Evolutionary conservation across 2,888 invertebrate genomes (phyloP).

Genomic region (Yponomeuta evonymella): DNA sequence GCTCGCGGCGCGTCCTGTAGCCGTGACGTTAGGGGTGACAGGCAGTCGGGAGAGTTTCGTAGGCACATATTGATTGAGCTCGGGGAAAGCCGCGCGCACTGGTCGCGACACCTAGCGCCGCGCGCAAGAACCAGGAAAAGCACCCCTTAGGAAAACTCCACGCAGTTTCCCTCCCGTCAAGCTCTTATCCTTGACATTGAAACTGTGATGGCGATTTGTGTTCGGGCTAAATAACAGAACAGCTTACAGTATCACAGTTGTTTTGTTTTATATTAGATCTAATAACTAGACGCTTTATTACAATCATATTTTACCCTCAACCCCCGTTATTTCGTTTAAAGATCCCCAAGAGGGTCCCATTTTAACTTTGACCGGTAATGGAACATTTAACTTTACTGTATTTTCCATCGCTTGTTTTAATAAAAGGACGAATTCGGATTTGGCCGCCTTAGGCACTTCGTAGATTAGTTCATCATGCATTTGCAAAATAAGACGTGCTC

Average conservation of each 20-base stretch:
- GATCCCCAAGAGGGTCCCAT: conserved; percentile 88
- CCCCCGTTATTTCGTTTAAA: not conserved
- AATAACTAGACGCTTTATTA: not conserved
- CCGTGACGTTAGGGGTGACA: conserved; percentile 16
- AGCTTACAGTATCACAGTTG: not conserved
- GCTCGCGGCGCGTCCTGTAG: not conserved
- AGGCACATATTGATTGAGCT: conserved; percentile 63
- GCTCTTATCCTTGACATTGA: not conserved
- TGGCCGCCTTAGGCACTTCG: conserved; percentile 82
- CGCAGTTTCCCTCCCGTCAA: conserved; percentile 19
- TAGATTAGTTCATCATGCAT: conserved; percentile 98
- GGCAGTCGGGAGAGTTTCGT: conserved; percentile 29
- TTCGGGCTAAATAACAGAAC: not conserved
- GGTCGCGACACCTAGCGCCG: conserved; percentile 21
- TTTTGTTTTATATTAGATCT: not conserved
- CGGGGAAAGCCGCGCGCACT: conserved; percentile 26
- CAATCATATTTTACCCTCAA: conserved; percentile 20
- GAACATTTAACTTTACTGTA: conserved; percentile 82
- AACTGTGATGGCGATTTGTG: not conserved
- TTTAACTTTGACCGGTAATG: conserved; percentile 92
- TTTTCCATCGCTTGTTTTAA: conserved; percentile 89
- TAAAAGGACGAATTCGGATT: conserved; percentile 75
- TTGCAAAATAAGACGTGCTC: conserved; percentile 87
- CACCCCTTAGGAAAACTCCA: not conserved
- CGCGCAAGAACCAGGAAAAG: conserved; percentile 1